phyloP scores from a whole-genome alignment of 2,113 vertebrate species.

The Barnardius zonarius region DNA sequence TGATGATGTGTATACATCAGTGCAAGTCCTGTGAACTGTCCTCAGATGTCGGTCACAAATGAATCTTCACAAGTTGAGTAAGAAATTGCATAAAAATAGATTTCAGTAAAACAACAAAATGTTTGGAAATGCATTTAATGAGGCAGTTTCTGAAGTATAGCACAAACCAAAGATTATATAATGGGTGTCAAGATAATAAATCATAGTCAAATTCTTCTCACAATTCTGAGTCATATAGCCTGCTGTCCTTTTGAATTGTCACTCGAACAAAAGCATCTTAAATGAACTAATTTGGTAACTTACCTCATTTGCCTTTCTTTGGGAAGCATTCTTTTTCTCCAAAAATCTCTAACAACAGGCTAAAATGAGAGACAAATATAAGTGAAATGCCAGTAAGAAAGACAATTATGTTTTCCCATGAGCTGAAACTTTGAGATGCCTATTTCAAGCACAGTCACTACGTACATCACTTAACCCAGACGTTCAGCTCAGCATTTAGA shows the following conservation, averaged over 20 bases:
- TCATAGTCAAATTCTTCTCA: not conserved
- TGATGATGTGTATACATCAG: not conserved
- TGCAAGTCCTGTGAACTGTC: not conserved
- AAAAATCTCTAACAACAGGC: not conserved
- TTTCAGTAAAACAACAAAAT: slow-evolving; percentile 1
- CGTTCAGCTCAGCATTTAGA: not conserved
- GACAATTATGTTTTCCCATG: not conserved
- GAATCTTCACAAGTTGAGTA: not conserved
- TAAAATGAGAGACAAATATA: not conserved
- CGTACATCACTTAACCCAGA: not conserved
- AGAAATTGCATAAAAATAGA: not conserved
- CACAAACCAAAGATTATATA: slow-evolving; percentile 12
- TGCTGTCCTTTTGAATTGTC: slow-evolving; percentile 47
- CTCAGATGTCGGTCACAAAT: not conserved
- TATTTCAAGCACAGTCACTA: not conserved
- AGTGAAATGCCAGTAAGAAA: not conserved
- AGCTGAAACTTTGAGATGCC: not conserved
- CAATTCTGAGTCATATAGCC: slow-evolving; percentile 31
- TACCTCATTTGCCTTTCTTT: slow-evolving; percentile 35
- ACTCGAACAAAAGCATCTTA: slow-evolving; percentile 46
- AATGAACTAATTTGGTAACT: slow-evolving; percentile 22
- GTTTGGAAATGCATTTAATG: slow-evolving; percentile 38
- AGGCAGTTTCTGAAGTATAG: not conserved
- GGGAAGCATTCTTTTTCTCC: not conserved
- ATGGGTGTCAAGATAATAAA: slow-evolving; percentile 14